A percentile compares a stretch with the other conserved stretches of the same genome.
Evolutionary conservation across 1,140 invertebrate genomes (phyloP).

Genomic region (Frieseomelitta varia): DNA sequence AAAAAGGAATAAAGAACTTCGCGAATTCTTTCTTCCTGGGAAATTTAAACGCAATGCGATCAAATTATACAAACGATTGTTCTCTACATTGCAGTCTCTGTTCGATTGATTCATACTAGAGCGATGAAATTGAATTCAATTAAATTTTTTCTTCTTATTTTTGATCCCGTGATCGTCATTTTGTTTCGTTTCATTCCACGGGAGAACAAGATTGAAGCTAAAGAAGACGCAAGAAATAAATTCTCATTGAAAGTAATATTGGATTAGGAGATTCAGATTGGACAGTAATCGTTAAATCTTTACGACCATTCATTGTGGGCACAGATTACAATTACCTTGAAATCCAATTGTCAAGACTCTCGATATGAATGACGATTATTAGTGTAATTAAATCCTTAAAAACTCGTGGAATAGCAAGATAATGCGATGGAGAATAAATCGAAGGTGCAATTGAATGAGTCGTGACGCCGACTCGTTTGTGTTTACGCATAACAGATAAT

Average conservation of each 20-base stretch:
- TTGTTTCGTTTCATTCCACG: background rate
- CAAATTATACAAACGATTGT: background rate
- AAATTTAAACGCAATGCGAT: background rate
- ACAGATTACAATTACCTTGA: conserved; percentile 45
- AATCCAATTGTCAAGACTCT: conserved; percentile 17
- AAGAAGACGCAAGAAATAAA: background rate
- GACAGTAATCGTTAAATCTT: background rate
- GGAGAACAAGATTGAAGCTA: background rate
- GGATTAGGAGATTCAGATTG: conserved; percentile 3
- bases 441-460: conserved; percentile 56
- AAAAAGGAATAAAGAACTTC: conserved; percentile 19
- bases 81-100: background rate
- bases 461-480: conserved; percentile 1
- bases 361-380: conserved; percentile 39
- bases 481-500: conserved; percentile 2
- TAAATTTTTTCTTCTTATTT: background rate
- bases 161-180: no score
- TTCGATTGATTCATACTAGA: background rate
- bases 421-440: conserved; percentile 30
- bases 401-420: background rate
- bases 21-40: background rate
- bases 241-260: background rate
- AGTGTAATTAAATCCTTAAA: conserved; percentile 52
- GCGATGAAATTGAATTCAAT: background rate
- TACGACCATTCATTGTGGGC: conserved; percentile 24